Conservation (phyloP, 1,140 invertebrate species). For the Cyclina sinensis region DNA sequence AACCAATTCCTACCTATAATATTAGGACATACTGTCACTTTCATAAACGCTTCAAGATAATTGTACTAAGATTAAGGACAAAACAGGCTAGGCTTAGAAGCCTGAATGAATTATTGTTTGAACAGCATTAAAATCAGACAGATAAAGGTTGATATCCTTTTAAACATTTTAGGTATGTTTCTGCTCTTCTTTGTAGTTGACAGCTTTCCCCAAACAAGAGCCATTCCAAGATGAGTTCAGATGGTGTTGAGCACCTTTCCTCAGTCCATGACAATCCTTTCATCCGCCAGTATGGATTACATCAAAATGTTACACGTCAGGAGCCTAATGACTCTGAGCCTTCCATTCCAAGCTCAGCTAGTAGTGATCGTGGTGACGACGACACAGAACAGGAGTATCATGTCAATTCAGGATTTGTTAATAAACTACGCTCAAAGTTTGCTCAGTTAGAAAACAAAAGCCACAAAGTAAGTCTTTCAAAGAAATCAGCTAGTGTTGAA, state of each 20-base stretch:
- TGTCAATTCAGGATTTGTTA: slow-evolving; percentile 84
- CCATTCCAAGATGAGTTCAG: slow-evolving; percentile 42
- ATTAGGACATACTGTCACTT: no score
- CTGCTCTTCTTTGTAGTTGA: not conserved
- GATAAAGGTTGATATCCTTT: no score
- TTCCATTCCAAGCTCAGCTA: not conserved
- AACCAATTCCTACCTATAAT: no score
- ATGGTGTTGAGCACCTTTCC: slow-evolving; percentile 54
- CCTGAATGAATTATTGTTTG: no score
- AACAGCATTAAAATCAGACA: no score
- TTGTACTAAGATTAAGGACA: no score
- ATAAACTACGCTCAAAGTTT: slow-evolving; percentile 83
- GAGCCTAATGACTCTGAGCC: not conserved
- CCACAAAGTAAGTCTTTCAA: slow-evolving; percentile 59
- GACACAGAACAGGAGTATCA: slow-evolving; percentile 80
- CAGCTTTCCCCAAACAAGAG: not conserved
- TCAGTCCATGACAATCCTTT: slow-evolving; percentile 69
- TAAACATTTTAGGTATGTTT: no score
- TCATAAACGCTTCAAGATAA: no score
- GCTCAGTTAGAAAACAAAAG: slow-evolving; percentile 73
- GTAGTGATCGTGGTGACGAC: slow-evolving; percentile 67
- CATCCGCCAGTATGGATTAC: slow-evolving; percentile 40
- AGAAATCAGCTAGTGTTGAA: slow-evolving; percentile 81
- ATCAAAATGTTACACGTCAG: slow-evolving; percentile 2
- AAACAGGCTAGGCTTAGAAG: no score